phyloP scores from a whole-genome alignment of 1,140 invertebrate species.

The Calycopis cecrops region DNA sequence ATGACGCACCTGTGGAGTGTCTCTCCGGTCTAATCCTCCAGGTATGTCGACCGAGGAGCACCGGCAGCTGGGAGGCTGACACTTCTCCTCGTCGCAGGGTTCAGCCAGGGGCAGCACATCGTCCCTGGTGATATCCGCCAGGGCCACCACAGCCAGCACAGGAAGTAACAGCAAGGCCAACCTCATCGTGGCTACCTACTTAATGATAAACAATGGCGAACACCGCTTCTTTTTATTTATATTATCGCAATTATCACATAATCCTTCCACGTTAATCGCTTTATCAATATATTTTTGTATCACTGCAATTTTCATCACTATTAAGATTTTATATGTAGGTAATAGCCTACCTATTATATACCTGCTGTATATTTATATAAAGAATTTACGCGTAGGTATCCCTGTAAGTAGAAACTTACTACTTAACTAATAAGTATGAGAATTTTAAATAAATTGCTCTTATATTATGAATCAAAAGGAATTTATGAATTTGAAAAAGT shows the following conservation, averaged over 20 bases:
- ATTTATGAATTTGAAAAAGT: too few relatives aligned
- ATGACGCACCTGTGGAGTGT: constrained; percentile 64
- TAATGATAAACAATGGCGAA: neutral
- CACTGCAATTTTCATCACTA: neutral
- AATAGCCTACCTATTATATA: too few relatives aligned
- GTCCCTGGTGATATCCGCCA: constrained; percentile 12
- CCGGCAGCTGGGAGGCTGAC: constrained; percentile 67
- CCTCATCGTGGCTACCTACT: constrained; percentile 9
- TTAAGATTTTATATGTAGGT: too few relatives aligned
- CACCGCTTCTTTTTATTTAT: constrained; percentile 5
- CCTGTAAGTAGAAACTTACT: too few relatives aligned
- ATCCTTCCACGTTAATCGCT: neutral
- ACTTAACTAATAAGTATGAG: too few relatives aligned
- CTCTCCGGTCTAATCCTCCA: constrained; percentile 41
- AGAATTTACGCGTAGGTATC: too few relatives aligned
- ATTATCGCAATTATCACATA: constrained; percentile 8
- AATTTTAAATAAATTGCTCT: too few relatives aligned
- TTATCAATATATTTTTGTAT: constrained; percentile 1
- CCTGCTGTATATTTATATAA: too few relatives aligned
- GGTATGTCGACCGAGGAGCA: constrained; percentile 68
- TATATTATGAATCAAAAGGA: too few relatives aligned
- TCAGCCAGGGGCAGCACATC: constrained; percentile 31
- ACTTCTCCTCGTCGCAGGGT: constrained; percentile 35
- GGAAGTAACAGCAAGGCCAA: neutral
- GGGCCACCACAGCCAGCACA: constrained; percentile 11